A percentile compares a stretch with the other conserved stretches of the same genome.
Conservation (phyloP, 2,797 vertebrate genomes). For the Aselliscus stoliczkanus region DNA sequence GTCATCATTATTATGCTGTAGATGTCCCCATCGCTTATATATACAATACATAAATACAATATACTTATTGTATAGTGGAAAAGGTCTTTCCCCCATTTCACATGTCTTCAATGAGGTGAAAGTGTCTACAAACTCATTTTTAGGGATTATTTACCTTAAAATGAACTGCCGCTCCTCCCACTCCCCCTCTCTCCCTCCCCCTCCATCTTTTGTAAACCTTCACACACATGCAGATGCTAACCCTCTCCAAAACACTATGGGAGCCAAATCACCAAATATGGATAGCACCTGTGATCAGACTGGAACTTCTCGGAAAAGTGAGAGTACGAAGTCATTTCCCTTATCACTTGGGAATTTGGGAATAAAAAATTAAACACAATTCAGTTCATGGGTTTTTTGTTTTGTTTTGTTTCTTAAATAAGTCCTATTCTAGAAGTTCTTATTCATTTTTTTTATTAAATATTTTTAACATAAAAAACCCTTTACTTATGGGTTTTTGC, state of each 20-base stretch:
- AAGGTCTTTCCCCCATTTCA: background rate
- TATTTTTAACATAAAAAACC: background rate
- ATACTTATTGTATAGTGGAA: background rate
- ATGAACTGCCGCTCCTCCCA: background rate
- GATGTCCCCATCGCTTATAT: background rate
- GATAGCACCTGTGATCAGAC: background rate
- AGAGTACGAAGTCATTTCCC: background rate
- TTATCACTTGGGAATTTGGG: background rate
- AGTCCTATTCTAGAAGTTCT: background rate
- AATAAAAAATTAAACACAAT: background rate
- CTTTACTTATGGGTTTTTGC: background rate
- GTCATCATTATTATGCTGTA: background rate
- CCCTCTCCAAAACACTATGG: background rate
- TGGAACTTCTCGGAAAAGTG: background rate
- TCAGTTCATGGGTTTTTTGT: background rate
- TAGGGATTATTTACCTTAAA: background rate
- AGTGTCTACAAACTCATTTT: background rate
- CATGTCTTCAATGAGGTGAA: background rate
- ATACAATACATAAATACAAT: too few species aligned
- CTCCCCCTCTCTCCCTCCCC: background rate
- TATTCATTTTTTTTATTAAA: background rate
- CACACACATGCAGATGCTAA: rapidly evolving
- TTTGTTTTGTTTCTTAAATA: too few species aligned
- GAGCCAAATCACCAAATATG: background rate
- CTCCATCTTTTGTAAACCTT: background rate